Evolutionary conservation across 2,797 vertebrate genomes (phyloP).

Genomic region (Chanos chanos): DNA sequence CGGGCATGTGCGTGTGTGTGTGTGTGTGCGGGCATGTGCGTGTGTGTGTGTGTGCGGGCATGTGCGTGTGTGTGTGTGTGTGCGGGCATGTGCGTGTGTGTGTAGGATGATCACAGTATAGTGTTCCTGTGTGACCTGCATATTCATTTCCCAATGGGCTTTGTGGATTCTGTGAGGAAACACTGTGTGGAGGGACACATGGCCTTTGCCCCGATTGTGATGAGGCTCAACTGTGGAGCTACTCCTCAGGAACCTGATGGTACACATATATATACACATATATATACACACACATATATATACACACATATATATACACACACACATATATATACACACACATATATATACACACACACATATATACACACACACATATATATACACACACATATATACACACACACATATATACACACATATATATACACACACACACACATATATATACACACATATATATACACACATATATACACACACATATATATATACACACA

Average conservation of each 20-base stretch:
- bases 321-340: neutral
- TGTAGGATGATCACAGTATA: constrained; percentile 89
- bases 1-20: too few relatives aligned
- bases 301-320: neutral
- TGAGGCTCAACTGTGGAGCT: constrained; percentile 87
- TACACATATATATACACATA: constrained; percentile 44
- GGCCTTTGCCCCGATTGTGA: constrained; percentile 89
- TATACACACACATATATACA: too few relatives aligned
- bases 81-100: neutral
- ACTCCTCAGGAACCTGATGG: constrained; percentile 81
- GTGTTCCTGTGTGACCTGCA: constrained; percentile 95
- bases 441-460: too few relatives aligned
- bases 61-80: neutral
- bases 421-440: neutral
- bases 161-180: constrained; percentile 86
- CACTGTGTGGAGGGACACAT: constrained; percentile 91
- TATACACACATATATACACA: too few relatives aligned
- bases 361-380: neutral
- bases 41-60: constrained; percentile 28
- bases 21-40: too few relatives aligned
- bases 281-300: neutral
- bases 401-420: neutral
- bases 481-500: too few relatives aligned
- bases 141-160: constrained; percentile 84
- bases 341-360: neutral